Percentiles rank a stretch among this genome's conserved stretches.
Conservation (phyloP, 2,113 vertebrate genomes). For the Epinephelus fuscoguttatus region DNA sequence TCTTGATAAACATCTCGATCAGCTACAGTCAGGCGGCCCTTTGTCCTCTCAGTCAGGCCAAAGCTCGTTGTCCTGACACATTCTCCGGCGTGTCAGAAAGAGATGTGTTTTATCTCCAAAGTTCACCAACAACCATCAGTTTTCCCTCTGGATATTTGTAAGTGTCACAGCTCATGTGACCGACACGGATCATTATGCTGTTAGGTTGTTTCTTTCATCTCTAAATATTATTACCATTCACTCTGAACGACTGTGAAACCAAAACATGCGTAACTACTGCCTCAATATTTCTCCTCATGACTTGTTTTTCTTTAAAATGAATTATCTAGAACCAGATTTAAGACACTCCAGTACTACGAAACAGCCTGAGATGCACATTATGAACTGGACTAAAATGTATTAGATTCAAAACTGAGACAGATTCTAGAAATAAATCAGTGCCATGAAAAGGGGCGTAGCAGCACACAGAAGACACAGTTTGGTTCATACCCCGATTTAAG, state of each 20-base stretch:
- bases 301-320: not conserved
- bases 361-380: not conserved
- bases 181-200: constrained; percentile 20
- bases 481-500: no score
- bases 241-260: not conserved
- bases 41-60: not conserved
- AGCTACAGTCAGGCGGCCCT: not conserved
- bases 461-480: no score
- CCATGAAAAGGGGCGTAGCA: no score
- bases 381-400: not conserved
- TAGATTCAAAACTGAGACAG: not conserved
- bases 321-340: not conserved
- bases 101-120: constrained; percentile 9
- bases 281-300: no score
- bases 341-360: not conserved
- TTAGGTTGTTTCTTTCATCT: not conserved
- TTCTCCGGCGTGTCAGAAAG: not conserved
- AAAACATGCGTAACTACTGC: not conserved
- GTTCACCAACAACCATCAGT: not conserved
- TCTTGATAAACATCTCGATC: constrained; percentile 14
- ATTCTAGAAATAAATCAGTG: not conserved
- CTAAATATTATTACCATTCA: not conserved
- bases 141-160: constrained; percentile 33
- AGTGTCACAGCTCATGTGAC: constrained; percentile 42
- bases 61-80: not conserved